Evolutionary conservation across 2,113 vertebrate species (phyloP).

Genomic region (Paraplagusia blochii): DNA sequence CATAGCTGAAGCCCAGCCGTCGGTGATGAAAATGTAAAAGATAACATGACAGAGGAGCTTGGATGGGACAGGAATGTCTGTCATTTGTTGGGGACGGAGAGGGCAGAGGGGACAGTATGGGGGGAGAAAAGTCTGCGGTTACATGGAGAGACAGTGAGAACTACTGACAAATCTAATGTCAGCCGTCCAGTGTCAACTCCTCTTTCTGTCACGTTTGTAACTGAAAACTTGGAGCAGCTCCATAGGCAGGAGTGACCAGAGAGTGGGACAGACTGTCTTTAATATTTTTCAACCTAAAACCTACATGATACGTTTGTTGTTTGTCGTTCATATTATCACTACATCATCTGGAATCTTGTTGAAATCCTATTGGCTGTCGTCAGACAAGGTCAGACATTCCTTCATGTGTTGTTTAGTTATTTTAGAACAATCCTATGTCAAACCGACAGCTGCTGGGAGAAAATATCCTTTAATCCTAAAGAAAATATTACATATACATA

Average conservation of each 20-base stretch:
- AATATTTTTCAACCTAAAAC: too few species aligned
- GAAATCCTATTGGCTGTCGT: not conserved
- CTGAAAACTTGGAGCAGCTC: slow-evolving; percentile 7
- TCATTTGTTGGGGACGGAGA: slow-evolving; percentile 35
- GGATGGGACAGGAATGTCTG: slow-evolving; percentile 16
- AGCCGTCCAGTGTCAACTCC: not conserved
- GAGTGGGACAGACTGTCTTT: too few species aligned
- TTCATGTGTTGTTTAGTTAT: slow-evolving; percentile 5
- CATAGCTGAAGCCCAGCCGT: not conserved
- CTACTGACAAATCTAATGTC: slow-evolving; percentile 13
- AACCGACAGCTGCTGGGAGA: not conserved
- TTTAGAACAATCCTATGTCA: slow-evolving; percentile 10
- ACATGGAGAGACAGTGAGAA: slow-evolving; percentile 3
- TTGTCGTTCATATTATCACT: too few species aligned
- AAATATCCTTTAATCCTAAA: not conserved
- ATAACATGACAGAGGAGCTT: not conserved
- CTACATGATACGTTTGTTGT: too few species aligned
- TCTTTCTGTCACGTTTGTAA: not conserved
- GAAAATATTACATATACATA: not conserved
- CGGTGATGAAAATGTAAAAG: slow-evolving; percentile 39
- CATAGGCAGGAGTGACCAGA: too few species aligned
- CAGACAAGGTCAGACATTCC: not conserved
- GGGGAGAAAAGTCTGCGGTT: not conserved
- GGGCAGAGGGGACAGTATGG: too few species aligned
- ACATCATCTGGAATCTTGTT: not conserved